Evolutionary conservation across 1,140 invertebrate species (phyloP).

Genomic region (Drosophila saltans): DNA sequence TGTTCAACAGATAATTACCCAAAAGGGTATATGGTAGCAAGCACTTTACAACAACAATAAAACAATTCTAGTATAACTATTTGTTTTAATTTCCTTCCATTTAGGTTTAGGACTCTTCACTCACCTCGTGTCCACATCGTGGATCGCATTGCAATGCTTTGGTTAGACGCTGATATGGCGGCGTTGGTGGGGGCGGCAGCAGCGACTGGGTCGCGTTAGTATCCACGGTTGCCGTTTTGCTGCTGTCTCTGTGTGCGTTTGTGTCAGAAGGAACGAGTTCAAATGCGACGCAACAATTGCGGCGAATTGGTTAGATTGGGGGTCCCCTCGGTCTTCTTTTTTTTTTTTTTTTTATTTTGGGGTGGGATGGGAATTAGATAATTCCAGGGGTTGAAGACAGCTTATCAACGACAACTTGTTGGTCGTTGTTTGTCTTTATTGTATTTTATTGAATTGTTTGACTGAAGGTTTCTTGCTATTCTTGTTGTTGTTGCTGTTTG

Average conservation of each 20-base stretch:
- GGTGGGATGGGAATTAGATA: not conserved
- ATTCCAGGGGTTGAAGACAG: not conserved
- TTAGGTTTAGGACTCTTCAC: constrained; percentile 38
- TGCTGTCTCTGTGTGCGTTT: constrained; percentile 54
- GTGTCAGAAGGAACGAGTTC: constrained; percentile 15
- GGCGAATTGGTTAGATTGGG: not conserved
- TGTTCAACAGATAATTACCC: too few species aligned
- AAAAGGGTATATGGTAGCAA: too few species aligned
- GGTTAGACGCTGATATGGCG: constrained; percentile 82
- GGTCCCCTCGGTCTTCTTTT: too few species aligned
- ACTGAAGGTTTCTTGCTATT: not conserved
- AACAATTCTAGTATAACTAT: not conserved
- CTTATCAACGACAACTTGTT: constrained; percentile 47
- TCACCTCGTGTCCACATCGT: constrained; percentile 83
- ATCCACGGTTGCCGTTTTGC: constrained; percentile 83
- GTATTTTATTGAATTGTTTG: constrained; percentile 5
- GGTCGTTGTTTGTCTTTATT: constrained; percentile 29
- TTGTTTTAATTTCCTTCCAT: not conserved
- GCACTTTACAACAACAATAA: not conserved
- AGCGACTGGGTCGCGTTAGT: constrained; percentile 59
- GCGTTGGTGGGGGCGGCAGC: constrained; percentile 73
- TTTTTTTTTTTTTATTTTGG: not conserved
- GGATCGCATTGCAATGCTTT: constrained; percentile 83
- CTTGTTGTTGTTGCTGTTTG: constrained; percentile 8
- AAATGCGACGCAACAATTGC: constrained; percentile 5